Conservation (phyloP, 2,113 vertebrate species). For the Cephalopterus ornatus region DNA sequence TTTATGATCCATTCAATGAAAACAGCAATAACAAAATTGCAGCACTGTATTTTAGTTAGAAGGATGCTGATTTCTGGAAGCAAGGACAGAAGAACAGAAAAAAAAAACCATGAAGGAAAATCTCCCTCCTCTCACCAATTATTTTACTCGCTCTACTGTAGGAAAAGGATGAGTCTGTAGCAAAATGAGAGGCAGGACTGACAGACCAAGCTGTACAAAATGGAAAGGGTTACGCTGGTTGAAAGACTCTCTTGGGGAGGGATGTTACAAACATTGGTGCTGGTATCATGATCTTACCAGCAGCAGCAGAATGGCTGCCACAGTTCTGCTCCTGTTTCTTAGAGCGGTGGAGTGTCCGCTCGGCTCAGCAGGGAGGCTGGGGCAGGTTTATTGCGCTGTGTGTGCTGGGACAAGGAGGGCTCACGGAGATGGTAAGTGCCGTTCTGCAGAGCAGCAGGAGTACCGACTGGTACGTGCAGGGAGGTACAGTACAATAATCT, state of each 20-base stretch:
- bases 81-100: background rate
- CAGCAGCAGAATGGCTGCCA: background rate
- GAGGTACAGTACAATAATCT: background rate
- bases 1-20: background rate
- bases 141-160: background rate
- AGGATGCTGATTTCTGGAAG: background rate
- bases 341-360: accelerated
- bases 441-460: background rate
- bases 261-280: background rate
- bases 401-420: background rate
- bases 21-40: background rate
- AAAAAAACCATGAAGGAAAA: background rate
- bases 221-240: background rate
- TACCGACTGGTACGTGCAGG: background rate
- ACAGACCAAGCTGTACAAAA: background rate
- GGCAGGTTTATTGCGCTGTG: background rate
- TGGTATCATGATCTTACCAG: accelerated
- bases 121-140: background rate
- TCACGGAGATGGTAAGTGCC: background rate
- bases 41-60: background rate
- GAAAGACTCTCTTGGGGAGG: background rate
- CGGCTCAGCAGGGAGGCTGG: background rate
- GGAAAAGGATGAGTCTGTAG: background rate
- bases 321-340: accelerated
- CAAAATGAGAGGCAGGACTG: background rate